Evolutionary conservation across 2,888 invertebrate species (phyloP).

Genomic region (Agonopterix heracliana): DNA sequence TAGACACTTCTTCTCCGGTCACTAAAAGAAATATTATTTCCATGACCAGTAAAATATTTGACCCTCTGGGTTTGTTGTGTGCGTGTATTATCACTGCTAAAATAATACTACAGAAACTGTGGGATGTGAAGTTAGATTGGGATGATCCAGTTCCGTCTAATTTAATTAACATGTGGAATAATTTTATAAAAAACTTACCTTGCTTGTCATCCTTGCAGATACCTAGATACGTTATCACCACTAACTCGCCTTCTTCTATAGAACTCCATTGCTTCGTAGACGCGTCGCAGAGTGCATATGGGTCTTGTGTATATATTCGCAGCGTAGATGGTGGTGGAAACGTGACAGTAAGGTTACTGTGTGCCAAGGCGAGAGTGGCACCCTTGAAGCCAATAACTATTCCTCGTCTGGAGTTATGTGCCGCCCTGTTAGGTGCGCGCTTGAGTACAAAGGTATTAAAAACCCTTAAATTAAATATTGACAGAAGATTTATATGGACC

Average conservation of each 20-base stretch:
- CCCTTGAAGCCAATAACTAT: conserved; percentile 11
- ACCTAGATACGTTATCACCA: background rate
- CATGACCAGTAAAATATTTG: background rate
- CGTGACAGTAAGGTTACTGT: conserved; percentile 4
- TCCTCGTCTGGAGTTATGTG: conserved; percentile 15
- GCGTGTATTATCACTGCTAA: conserved; percentile 1
- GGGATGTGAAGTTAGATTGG: background rate
- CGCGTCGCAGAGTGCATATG: conserved; percentile 5
- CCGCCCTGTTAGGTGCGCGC: conserved; percentile 7
- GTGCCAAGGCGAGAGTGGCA: background rate
- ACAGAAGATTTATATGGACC: background rate
- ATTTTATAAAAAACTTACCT: background rate
- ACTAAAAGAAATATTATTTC: conserved; percentile 9
- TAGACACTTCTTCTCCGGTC: background rate
- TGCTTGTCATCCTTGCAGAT: background rate
- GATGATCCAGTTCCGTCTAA: background rate
- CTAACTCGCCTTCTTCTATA: background rate
- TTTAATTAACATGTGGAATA: background rate
- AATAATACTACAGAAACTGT: background rate
- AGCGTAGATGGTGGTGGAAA: background rate
- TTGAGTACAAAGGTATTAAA: background rate
- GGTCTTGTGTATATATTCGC: conserved; percentile 4
- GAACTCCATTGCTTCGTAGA: conserved; percentile 11
- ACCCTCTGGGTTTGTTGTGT: background rate
- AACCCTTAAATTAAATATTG: background rate